These are phyloP conservation scores for Montipora capricornis DNA, from an alignment of 64 coral and sea anemone genomes.

Conservation along the genomic window DNA sequence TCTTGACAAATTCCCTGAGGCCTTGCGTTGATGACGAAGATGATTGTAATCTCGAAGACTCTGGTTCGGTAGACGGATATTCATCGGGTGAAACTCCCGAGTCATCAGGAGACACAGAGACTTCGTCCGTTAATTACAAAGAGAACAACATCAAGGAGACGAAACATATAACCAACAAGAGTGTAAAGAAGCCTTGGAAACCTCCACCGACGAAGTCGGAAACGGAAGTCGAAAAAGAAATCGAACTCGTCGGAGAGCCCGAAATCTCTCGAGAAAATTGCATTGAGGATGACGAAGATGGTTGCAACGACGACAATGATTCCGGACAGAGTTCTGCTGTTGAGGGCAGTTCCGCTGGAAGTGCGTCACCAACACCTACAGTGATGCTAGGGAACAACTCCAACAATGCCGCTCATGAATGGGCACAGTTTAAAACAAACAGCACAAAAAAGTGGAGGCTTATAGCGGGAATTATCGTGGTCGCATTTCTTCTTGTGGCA, in stretches of 20 bases:
- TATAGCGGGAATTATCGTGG: conserved; percentile 25
- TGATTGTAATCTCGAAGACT: neutral
- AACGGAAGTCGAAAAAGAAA: neutral
- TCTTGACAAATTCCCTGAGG: neutral
- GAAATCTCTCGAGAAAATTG: neutral
- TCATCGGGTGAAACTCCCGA: neutral
- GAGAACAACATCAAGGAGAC: neutral
- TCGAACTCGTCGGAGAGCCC: neutral
- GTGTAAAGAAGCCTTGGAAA: neutral
- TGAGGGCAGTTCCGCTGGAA: conserved; percentile 10
- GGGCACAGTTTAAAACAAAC: neutral
- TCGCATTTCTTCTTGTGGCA: conserved; percentile 3
- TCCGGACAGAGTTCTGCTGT: conserved; percentile 8
- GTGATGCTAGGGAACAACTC: too few species aligned
- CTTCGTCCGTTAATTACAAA: neutral
- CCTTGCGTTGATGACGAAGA: conserved; percentile 40
- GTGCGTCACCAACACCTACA: neutral
- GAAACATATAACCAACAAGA: neutral
- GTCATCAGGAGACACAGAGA: neutral
- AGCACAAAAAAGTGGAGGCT: conserved; percentile 6
- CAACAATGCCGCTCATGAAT: neutral
- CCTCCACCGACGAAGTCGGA: too few species aligned
- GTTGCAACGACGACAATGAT: neutral
- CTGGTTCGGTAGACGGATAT: neutral
- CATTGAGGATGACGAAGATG: conserved; percentile 17